Percentiles rank a stretch among this genome's conserved stretches.
These are phyloP conservation scores for Microcebus lehilahytsara DNA, from an alignment of 2,113 vertebrate species.

Conservation along the genomic window DNA sequence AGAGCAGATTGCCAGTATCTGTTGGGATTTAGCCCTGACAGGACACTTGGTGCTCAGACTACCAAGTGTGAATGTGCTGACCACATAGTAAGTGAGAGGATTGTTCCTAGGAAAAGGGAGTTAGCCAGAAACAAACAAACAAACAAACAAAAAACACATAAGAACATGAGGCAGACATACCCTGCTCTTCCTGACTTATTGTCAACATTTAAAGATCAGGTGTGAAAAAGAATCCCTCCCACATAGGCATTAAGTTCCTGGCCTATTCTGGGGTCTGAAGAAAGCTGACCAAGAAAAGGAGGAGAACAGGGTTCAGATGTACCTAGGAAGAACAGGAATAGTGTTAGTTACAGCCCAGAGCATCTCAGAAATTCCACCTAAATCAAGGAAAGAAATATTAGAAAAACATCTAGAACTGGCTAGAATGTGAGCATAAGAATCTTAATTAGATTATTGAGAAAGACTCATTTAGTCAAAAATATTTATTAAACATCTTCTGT, in stretches of 20 bases:
- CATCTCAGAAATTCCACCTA: background rate
- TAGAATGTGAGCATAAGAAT: background rate
- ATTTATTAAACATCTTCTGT: background rate
- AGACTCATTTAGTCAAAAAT: background rate
- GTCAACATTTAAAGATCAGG: background rate
- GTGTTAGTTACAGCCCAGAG: background rate
- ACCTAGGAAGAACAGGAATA: background rate
- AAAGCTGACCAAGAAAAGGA: background rate
- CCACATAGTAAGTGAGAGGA: background rate
- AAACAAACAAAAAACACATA: background rate
- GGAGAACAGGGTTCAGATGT: too few species aligned
- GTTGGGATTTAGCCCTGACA: background rate
- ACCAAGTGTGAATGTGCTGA: background rate
- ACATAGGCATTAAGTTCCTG: background rate
- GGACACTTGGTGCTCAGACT: background rate
- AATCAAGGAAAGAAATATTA: background rate
- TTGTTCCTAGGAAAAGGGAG: background rate
- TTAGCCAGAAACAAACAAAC: background rate
- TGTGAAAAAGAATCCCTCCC: background rate
- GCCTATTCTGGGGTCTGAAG: background rate
- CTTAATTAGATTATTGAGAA: background rate
- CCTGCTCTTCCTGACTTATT: background rate
- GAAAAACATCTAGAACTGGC: background rate
- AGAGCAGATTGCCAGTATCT: too few species aligned
- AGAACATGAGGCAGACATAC: background rate